phyloP scores from a whole-genome alignment of 2,888 invertebrate species.

The Formica aserva region DNA sequence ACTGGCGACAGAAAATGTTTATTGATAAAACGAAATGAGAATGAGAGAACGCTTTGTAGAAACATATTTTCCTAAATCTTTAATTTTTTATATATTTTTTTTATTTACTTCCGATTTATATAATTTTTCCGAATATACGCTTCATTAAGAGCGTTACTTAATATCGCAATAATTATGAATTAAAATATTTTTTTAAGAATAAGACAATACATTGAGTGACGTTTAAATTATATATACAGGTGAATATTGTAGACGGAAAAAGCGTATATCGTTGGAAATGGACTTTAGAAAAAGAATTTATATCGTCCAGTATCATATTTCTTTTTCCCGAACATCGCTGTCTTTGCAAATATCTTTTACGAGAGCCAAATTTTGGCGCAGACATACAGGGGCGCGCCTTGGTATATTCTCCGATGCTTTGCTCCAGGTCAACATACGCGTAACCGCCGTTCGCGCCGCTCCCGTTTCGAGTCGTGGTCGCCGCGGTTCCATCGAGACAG shows the following conservation, averaged over 20 bases:
- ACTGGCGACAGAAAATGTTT: neutral
- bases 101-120: neutral
- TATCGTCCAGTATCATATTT: neutral
- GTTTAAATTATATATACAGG: neutral
- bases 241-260: neutral
- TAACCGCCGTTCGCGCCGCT: neutral
- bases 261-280: neutral
- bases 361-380: neutral
- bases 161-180: neutral
- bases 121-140: neutral
- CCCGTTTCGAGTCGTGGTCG: constrained; percentile 16
- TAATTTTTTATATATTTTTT: neutral
- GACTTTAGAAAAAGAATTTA: neutral
- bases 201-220: neutral
- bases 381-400: constrained; percentile 1
- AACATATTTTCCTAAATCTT: neutral
- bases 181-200: neutral
- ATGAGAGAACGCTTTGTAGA: neutral
- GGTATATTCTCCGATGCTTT: constrained; percentile 7
- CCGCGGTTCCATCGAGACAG: constrained; percentile 42
- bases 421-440: constrained; percentile 7
- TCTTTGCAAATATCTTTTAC: constrained; percentile 3
- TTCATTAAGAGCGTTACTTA: neutral
- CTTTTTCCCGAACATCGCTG: neutral
- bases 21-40: neutral